Evolutionary conservation across 2,888 invertebrate species (phyloP).

Genomic region (Galerucella calmariensis): DNA sequence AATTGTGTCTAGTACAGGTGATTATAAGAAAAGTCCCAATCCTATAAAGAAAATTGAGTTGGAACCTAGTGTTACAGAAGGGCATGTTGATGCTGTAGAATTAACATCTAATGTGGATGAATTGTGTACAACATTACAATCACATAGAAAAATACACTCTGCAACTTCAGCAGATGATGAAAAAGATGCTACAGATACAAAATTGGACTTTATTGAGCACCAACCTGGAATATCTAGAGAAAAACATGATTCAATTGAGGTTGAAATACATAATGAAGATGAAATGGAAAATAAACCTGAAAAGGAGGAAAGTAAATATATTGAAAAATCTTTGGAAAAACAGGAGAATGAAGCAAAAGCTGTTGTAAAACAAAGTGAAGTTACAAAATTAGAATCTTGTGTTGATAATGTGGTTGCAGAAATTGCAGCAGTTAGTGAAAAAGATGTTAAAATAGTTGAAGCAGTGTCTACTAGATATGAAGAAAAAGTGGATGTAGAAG

Average conservation of each 20-base stretch:
- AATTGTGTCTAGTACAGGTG: too few relatives aligned
- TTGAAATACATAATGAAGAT: neutral
- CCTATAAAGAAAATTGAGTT: too few relatives aligned
- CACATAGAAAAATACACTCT: too few relatives aligned
- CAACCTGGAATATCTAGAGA: neutral
- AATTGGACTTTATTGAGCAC: neutral
- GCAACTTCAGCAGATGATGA: too few relatives aligned
- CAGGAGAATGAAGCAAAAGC: conserved; percentile 9
- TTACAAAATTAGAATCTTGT: neutral
- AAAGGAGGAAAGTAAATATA: conserved; percentile 7
- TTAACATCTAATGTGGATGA: too few relatives aligned
- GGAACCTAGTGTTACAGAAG: too few relatives aligned
- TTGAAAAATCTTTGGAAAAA: conserved; percentile 9
- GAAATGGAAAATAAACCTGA: neutral
- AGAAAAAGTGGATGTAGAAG: neutral
- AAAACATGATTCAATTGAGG: neutral
- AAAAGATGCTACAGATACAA: too few relatives aligned
- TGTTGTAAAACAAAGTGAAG: neutral
- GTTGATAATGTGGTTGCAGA: neutral
- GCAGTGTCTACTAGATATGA: conserved; percentile 5
- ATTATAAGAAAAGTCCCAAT: too few relatives aligned
- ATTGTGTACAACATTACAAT: too few relatives aligned
- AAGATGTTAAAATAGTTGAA: conserved; percentile 16
- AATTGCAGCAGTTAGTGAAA: neutral
- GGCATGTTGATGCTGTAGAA: too few relatives aligned